phyloP scores from a whole-genome alignment of 64 coral and sea anemone species.

The Montipora sp. region DNA sequence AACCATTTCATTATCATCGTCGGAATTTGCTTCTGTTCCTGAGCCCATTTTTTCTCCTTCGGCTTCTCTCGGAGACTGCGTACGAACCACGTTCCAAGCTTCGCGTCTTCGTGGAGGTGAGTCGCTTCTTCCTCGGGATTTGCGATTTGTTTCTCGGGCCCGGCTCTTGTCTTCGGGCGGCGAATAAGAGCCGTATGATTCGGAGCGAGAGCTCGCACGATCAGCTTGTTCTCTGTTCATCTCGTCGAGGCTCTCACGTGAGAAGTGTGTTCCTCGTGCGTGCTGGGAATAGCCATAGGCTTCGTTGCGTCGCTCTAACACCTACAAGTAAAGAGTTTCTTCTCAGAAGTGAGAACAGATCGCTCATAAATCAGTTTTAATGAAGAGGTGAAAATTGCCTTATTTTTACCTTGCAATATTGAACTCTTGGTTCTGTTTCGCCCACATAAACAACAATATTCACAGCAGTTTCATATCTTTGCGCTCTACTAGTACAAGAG shows the following conservation, averaged over 20 bases:
- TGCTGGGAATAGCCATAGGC: constrained; percentile 81
- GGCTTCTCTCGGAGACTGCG: constrained; percentile 53
- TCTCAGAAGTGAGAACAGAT: background rate
- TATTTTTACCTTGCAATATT: no score
- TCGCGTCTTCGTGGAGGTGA: constrained; percentile 64
- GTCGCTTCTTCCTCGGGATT: constrained; percentile 17
- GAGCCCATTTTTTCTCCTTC: constrained; percentile 25
- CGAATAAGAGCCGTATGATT: constrained; percentile 30
- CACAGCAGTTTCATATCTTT: no score
- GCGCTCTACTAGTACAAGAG: background rate
- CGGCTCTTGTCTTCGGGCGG: constrained; percentile 17
- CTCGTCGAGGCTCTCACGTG: constrained; percentile 75
- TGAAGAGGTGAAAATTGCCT: background rate
- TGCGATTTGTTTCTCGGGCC: background rate
- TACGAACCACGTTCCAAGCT: constrained; percentile 71
- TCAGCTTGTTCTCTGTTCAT: constrained; percentile 68
- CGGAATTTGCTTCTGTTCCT: constrained; percentile 61
- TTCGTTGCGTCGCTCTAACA: constrained; percentile 74
- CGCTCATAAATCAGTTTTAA: no score
- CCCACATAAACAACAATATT: no score
- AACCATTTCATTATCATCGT: constrained; percentile 54
- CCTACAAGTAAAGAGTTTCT: constrained; percentile 34
- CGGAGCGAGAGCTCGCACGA: constrained; percentile 25
- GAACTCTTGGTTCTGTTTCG: no score
- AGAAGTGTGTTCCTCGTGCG: constrained; percentile 91